Evolutionary conservation across 2,113 vertebrate species (phyloP).

Genomic region (Centropus unirufus): DNA sequence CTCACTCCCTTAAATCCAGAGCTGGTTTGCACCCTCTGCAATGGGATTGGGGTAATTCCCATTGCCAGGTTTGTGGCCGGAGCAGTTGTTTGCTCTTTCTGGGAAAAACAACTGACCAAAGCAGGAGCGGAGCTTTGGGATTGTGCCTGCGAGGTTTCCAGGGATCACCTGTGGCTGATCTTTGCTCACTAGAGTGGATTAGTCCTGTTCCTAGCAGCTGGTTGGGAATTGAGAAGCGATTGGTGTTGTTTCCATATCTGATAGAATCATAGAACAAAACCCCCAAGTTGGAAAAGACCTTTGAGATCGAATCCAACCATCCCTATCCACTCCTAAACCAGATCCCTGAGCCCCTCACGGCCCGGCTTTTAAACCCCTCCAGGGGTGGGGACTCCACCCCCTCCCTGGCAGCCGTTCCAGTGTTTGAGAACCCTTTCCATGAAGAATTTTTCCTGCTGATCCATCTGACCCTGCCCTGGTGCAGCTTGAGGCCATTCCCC

Average conservation of each 20-base stretch:
- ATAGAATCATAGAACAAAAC: no score
- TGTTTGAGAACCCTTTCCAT: no score
- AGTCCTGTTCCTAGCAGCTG: background rate
- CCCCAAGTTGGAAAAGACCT: no score
- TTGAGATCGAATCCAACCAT: no score
- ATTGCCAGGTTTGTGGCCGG: background rate
- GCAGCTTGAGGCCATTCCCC: no score
- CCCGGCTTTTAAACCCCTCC: no score
- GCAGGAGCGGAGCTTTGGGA: background rate
- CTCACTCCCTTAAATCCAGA: background rate
- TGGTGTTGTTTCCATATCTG: rapidly evolving
- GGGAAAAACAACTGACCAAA: background rate
- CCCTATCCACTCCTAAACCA: no score
- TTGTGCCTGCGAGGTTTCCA: background rate
- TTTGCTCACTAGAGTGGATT: background rate
- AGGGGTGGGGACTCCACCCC: no score
- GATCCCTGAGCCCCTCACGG: no score
- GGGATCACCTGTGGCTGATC: background rate
- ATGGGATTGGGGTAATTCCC: background rate
- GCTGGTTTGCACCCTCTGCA: background rate
- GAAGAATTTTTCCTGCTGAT: no score
- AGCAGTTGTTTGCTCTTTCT: background rate
- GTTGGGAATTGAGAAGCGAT: background rate
- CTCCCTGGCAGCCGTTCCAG: no score
- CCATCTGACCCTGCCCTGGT: no score